These are phyloP conservation scores for Cataglyphis hispanica DNA, from an alignment of 1,140 invertebrate species.

Conservation along the genomic window DNA sequence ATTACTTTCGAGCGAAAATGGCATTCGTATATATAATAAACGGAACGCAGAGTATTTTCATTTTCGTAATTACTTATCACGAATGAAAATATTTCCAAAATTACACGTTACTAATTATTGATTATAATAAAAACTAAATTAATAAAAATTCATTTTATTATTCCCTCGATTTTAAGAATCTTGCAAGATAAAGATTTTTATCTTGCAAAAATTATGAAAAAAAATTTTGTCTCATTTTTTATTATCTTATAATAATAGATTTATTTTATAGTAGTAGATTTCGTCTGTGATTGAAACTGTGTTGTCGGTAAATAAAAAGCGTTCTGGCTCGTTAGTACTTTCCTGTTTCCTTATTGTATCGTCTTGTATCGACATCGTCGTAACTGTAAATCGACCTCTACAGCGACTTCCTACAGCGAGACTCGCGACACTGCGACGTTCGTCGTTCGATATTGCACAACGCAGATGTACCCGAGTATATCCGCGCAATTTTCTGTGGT, in stretches of 20 bases:
- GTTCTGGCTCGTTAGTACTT: conserved; percentile 55
- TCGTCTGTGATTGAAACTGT: conserved; percentile 1
- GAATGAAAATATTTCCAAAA: background rate
- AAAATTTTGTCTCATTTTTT: background rate
- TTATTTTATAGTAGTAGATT: background rate
- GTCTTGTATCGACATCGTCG: conserved; percentile 36
- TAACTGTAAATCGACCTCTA: conserved; percentile 61
- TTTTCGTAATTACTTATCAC: background rate
- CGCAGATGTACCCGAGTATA: conserved; percentile 39
- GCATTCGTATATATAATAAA: conserved; percentile 34
- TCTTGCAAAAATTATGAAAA: too few species aligned
- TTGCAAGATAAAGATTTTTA: background rate
- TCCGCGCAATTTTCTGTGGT: conserved; percentile 46
- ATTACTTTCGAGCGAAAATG: conserved; percentile 70
- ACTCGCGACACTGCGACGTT: conserved; percentile 36
- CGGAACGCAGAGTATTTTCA: background rate
- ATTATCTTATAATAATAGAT: background rate
- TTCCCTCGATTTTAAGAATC: background rate
- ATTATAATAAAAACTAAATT: conserved; percentile 1
- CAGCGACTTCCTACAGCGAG: conserved; percentile 47
- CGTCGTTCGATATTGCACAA: conserved; percentile 22
- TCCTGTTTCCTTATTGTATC: conserved; percentile 58
- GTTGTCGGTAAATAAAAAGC: conserved; percentile 16
- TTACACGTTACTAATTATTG: background rate
- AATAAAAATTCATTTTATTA: background rate